Base-by-base conservation (phyloP, 2,113 vertebrate genomes). In the Sphaerodactylus townsendi region DNA sequence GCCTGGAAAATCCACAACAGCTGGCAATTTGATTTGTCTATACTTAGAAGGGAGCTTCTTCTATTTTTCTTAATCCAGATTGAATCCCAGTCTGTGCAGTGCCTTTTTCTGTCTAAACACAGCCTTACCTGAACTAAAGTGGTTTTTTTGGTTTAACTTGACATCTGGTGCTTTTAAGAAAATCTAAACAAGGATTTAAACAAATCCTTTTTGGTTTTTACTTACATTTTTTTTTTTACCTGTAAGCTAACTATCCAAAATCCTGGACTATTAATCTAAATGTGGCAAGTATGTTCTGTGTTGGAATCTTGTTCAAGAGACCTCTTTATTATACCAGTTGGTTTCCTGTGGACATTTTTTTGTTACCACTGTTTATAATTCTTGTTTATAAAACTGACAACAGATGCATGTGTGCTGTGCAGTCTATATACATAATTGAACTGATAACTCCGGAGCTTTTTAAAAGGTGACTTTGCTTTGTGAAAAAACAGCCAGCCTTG, bases 361-460 rank as follows among this genome's bases (percentile, higher is more conserved):
- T 84, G 19, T 70, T 44, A 56, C 64, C 56, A 48, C 76, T 84
- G 39, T 79, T 79, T 78, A 46, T 85, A 72, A 79, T 39, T 71
- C 33, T 25, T 79, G 75, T 78, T 85, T 71, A 48, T 85, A 85
- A 85, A 62, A 50, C 76, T 85, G 71, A 85, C 78, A 69, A 79
- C 39, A 64, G 56, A 85, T 30, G 33, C n/a, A 37, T 78, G 71
- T 85, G n/a, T 64, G 76, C 69, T 64, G 3, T 37, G 21, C 23
- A 30, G 3, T 85, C 41, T 62, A 17, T 79, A 13, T 78, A 14
- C 30, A 28, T 72, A 33, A 70, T 8, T 5, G 25, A 21, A 33
- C 11, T n/a, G 37, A 2, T 33, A 15, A 28, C 14, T 19, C 17
- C 33, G 46, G 64, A 35, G 9, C 2, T 3, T 41, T 64, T 50